phyloP scores from a whole-genome alignment of 2,797 vertebrate genomes.

The Clarias pachynema region DNA sequence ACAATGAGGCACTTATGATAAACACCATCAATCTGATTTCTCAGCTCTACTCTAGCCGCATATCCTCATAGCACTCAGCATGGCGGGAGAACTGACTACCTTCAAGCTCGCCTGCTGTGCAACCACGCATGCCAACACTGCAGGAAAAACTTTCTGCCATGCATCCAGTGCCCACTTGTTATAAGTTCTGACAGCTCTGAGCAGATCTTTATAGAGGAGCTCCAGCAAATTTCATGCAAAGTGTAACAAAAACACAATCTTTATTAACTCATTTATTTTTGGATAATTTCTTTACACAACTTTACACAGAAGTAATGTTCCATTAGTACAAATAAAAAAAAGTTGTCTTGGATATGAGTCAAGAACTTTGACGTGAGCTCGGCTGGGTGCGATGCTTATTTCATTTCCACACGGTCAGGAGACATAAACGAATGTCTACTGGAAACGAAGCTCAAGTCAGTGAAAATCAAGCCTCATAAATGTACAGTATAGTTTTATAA shows the following conservation, averaged over 20 bases:
- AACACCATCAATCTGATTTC: not conserved
- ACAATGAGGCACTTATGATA: not conserved
- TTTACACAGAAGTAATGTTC: not conserved
- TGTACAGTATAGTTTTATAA: not conserved
- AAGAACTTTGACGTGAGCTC: not conserved
- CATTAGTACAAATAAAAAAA: not conserved
- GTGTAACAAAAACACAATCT: not conserved
- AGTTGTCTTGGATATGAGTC: not conserved
- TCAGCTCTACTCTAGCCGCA: not conserved
- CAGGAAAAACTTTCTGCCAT: constrained; percentile 20
- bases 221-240: not conserved
- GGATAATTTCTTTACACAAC: not conserved
- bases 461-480: not conserved
- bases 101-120: not conserved
- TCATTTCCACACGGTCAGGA: not conserved
- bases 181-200: not conserved
- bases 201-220: not conserved
- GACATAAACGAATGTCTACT: not conserved
- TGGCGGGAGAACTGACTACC: constrained; percentile 6
- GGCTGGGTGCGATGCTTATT: not conserved
- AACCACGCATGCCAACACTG: constrained; percentile 6
- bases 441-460: not conserved
- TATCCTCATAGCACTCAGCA: not conserved
- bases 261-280: not conserved
- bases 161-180: not conserved